Percentiles rank a stretch among this genome's conserved stretches.
These are phyloP conservation scores for Forbesichthys papilliferus DNA, from an alignment of 2,113 vertebrate species.

Conservation along the genomic window DNA sequence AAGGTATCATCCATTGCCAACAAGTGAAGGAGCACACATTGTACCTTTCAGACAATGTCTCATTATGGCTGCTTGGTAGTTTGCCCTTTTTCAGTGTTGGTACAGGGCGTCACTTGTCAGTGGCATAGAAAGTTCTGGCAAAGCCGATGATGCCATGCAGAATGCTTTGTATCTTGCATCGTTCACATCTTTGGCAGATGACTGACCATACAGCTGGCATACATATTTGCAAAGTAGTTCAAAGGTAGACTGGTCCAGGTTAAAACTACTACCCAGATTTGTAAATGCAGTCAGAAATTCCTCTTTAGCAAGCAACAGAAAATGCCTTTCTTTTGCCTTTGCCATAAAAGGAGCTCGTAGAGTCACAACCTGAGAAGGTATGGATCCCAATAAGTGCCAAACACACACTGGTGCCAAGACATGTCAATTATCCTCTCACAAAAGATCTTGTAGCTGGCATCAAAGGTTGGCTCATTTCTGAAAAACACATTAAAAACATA, in stretches of 20 bases:
- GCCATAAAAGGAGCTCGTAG: conserved; percentile 38
- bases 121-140: no score
- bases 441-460: no score
- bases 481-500: no score
- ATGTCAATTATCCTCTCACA: conserved; percentile 13
- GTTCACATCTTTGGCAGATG: conserved; percentile 27
- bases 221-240: conserved; percentile 35
- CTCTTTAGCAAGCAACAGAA: conserved; percentile 26
- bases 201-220: no score
- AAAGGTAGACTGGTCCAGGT: conserved; percentile 18
- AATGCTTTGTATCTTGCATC: not conserved
- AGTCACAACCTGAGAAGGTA: conserved; percentile 45
- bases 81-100: conserved; percentile 34
- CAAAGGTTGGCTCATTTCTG: no score
- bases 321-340: conserved; percentile 35
- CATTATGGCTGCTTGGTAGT: conserved; percentile 12
- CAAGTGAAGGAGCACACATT: not conserved
- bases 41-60: conserved; percentile 4
- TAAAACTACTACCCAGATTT: not conserved
- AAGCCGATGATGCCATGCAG: no score
- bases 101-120: no score
- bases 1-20: conserved; percentile 30
- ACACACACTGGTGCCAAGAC: conserved; percentile 39
- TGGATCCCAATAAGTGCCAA: conserved; percentile 36
- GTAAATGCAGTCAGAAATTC: conserved; percentile 39